Evolutionary conservation across 2,888 invertebrate genomes (phyloP), one percentile per base, ranked within the genome.

Genomic region (Yponomeuta cagnagella): DNA sequence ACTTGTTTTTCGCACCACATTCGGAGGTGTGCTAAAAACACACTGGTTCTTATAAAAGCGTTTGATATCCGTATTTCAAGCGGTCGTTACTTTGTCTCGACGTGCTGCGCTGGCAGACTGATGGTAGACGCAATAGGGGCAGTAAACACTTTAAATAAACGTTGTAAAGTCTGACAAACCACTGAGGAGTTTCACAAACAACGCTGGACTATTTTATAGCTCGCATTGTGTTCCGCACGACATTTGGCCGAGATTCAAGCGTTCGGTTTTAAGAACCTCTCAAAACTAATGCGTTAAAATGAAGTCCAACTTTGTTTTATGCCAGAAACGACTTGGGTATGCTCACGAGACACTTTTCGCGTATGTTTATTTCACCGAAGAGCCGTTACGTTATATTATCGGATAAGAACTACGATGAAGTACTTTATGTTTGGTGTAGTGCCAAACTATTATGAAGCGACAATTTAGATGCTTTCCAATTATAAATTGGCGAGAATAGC

Each of bases 181-280:
- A 63, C 15, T 52, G 48, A 30, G 15, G n/a, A 64, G 68, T 48
- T 52, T 67, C 31, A 58, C 52, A 43, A 69, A 30, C 10, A 70
- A 69, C 71, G 68, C 70, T 66, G 68, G 70, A 71, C 12, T 68
- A 70, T 73, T 73, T 74, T 72, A 75, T 72, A 73, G 71, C 71
- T 58, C 5, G 72, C 64, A 73, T 70, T 71, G 63, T 68, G 43
- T 68, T 6, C 23, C 69, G 77, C 77, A 78, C 79, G 81, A 82
- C 80, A 81, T 76, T 89, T 88, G 89, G 89, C 89, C 80, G 75
- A 76, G 82, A 79, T 84, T 87, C 88, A 89, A 88, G n/a, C 12
- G 63, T 63, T 68, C 23, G 33, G 48, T 37, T 31, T 70, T 70
- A 33, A 70, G 63, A 12, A 58, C 10, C 37, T 4, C 63, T 70